Evolutionary conservation across 2,888 invertebrate species (phyloP).

Genomic region (Trissolcus japonicus): DNA sequence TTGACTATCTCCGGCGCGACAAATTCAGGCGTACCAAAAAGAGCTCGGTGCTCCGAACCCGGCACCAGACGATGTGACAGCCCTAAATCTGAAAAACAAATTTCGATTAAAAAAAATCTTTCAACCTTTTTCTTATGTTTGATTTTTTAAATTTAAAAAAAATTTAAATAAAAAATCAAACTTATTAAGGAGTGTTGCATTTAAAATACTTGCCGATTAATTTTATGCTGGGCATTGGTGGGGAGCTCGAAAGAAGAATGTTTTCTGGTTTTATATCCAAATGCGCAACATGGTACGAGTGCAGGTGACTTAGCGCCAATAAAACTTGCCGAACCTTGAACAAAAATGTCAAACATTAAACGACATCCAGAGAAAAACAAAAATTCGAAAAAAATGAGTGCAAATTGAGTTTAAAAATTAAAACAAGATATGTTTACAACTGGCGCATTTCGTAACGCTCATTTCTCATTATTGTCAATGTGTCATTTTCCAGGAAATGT

Average conservation of each 20-base stretch:
- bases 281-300: slow-evolving; percentile 81
- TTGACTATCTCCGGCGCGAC: slow-evolving; percentile 79
- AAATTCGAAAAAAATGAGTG: background rate
- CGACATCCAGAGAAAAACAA: background rate
- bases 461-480: too few species aligned
- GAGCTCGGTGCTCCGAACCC: slow-evolving; percentile 77
- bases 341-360: slow-evolving; percentile 7
- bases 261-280: slow-evolving; percentile 84
- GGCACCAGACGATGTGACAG: slow-evolving; percentile 77
- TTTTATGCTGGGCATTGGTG: slow-evolving; percentile 79
- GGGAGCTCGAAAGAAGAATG: slow-evolving; percentile 78
- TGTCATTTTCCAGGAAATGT: too few species aligned
- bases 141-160: too few species aligned
- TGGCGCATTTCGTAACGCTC: too few species aligned
- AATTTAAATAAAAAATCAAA: too few species aligned
- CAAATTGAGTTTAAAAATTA: too few species aligned
- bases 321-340: slow-evolving; percentile 79
- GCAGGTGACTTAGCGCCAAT: slow-evolving; percentile 80
- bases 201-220: slow-evolving; percentile 76
- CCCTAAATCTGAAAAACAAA: slow-evolving; percentile 78
- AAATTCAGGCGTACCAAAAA: slow-evolving; percentile 78
- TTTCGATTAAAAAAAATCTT: background rate
- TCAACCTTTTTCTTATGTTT: too few species aligned
- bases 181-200: background rate
- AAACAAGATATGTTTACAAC: too few species aligned